Evolutionary conservation across 2,888 invertebrate genomes (phyloP).

Genomic region (Metalampra italica): DNA sequence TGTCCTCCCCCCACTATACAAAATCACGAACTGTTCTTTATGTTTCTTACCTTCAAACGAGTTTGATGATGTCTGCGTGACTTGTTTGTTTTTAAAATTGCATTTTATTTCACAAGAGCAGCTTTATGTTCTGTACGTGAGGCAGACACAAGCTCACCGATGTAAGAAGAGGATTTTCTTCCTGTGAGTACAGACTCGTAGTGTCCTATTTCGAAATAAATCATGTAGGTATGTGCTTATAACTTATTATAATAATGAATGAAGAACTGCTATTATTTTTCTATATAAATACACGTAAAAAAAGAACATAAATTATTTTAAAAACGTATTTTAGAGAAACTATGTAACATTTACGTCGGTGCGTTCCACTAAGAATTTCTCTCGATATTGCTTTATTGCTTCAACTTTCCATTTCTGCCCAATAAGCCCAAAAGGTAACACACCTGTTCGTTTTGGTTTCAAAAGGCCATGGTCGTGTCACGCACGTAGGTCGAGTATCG

Average conservation of each 20-base stretch:
- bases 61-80: slow-evolving; percentile 4
- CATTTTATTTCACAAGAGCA: slow-evolving; percentile 3
- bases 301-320: no score
- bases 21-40: slow-evolving; percentile 9
- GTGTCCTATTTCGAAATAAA: no score
- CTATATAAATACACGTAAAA: no score
- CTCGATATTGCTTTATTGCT: neutral
- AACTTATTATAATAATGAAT: no score
- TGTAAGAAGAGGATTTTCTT: no score
- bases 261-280: no score
- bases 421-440: neutral
- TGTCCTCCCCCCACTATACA: no score
- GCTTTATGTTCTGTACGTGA: neutral
- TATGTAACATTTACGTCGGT: no score
- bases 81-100: slow-evolving; percentile 6
- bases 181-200: no score
- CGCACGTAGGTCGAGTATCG: slow-evolving; percentile 5
- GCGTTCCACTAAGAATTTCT: no score
- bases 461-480: slow-evolving; percentile 39
- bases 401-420: neutral
- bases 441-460: slow-evolving; percentile 9
- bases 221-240: no score
- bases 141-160: neutral
- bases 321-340: no score
- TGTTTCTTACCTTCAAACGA: neutral